Evolutionary conservation across 1,140 invertebrate species (phyloP), one percentile per base, ranked within the genome.

Genomic region (Drosophila simulans): DNA sequence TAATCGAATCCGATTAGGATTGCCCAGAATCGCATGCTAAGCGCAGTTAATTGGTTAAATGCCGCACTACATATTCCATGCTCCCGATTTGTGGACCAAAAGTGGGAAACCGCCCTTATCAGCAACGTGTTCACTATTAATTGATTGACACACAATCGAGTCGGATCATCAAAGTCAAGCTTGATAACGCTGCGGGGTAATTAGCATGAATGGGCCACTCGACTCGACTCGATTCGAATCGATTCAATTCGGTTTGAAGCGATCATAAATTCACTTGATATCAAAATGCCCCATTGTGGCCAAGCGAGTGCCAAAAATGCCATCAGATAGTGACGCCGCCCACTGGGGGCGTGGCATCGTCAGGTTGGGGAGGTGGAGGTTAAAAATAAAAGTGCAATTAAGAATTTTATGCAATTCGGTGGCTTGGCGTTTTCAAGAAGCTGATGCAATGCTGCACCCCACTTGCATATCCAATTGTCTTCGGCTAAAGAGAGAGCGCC

Each of bases 401-500:
- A 75, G 34, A 68, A 59, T 59, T 69, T 75, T 75, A 42, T 76
- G 73, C 72, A 64, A 34, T 46, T 49, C 27, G 48, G 48, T 34
- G 48, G 15, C 48, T 51, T 60, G 46, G 22, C 59, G 56, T 39
- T 54, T 65, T 65, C 77, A 66, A 63, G 71, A 59, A 68, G 84
- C 84, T 88, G 84, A 88, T 88, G 84, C 84, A 88, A 88, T 88
- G 71, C 25, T 64, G 35, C 48, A 39, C 54, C 22, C 51, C 35
- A 54, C 64, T 77, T 88, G 63, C 80, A 89, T 65, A 85, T 82
- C 64, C 80, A 75, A 34, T 70, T 72, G 65, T 81, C 81, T 86
- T 58, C 54, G 54, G 60, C 52, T 13, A 4, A n/a, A 15, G 39
- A 42, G 48, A 49, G 60, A 60, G 56, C 59, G 45, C 56, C 75